Evolutionary conservation across 1,140 invertebrate genomes (phyloP).

Genomic region (Drosophila chauvacae): DNA sequence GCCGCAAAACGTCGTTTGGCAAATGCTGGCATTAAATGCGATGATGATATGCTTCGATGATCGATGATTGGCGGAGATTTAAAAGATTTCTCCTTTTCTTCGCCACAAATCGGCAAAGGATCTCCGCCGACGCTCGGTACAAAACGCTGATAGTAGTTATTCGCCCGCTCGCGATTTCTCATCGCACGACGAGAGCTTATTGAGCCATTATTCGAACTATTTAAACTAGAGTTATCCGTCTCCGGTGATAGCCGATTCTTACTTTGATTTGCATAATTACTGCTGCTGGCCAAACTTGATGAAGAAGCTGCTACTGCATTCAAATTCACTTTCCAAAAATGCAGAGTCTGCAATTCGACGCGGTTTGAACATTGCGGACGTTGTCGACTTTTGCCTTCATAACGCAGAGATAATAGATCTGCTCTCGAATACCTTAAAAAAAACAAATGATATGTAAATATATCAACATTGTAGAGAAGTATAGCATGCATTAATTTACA

Average conservation of each 20-base stretch:
- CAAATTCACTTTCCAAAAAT: constrained; percentile 66
- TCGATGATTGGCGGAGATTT: constrained; percentile 59
- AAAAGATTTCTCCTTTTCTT: constrained; percentile 45
- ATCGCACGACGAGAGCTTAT: constrained; percentile 64
- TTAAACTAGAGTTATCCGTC: constrained; percentile 47
- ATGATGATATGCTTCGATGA: constrained; percentile 82
- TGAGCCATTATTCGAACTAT: constrained; percentile 47
- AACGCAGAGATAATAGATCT: constrained; percentile 62
- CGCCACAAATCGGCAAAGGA: constrained; percentile 28
- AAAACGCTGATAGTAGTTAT: constrained; percentile 74
- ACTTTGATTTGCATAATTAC: constrained; percentile 30
- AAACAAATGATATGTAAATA: background rate
- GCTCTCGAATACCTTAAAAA: constrained; percentile 58
- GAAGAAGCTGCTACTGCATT: constrained; percentile 1
- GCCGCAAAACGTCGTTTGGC: constrained; percentile 63
- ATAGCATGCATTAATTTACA: background rate
- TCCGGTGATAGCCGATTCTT: constrained; percentile 55
- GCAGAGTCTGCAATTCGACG: constrained; percentile 58
- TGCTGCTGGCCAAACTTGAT: constrained; percentile 2
- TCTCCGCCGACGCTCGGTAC: constrained; percentile 28
- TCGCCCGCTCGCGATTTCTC: constrained; percentile 65
- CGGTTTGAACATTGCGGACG: constrained; percentile 64
- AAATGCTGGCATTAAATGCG: constrained; percentile 84
- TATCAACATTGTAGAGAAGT: background rate
- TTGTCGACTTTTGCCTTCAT: constrained; percentile 55